Conservation (phyloP, 2,797 vertebrate genomes). For the Vipera latastei region DNA sequence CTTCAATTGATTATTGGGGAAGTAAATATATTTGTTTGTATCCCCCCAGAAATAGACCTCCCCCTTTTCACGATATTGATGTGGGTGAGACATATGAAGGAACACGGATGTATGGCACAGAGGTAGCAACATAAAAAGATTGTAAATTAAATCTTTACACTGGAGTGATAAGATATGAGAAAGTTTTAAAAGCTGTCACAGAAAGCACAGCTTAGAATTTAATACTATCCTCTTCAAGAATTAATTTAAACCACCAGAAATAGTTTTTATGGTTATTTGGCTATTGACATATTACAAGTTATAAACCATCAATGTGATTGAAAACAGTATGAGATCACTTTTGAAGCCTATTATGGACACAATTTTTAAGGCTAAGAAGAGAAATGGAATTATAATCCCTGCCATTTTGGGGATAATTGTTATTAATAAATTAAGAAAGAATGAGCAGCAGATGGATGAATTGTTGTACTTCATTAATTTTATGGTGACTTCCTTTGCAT, state of each 20-base stretch:
- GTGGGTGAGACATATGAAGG: constrained; percentile 1
- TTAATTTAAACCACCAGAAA: constrained; percentile 70
- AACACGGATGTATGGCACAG: not conserved
- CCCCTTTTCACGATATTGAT: not conserved
- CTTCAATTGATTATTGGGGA: constrained; percentile 25
- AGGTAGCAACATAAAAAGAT: not conserved
- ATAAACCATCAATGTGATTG: constrained; percentile 70
- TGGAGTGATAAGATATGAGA: constrained; percentile 29
- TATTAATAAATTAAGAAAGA: constrained; percentile 77
- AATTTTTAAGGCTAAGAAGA: constrained; percentile 71
- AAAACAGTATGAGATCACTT: constrained; percentile 64
- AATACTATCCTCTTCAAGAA: constrained; percentile 49
- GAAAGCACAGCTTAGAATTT: constrained; percentile 26
- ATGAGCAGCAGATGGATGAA: constrained; percentile 67
- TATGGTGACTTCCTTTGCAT: constrained; percentile 67
- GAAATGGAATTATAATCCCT: constrained; percentile 70
- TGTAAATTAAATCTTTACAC: constrained; percentile 1
- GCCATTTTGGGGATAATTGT: constrained; percentile 71
- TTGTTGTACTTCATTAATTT: constrained; percentile 75
- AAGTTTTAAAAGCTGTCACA: constrained; percentile 37
- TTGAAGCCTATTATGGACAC: constrained; percentile 58
- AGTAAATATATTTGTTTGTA: constrained; percentile 32
- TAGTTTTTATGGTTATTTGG: constrained; percentile 73
- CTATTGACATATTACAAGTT: constrained; percentile 65
- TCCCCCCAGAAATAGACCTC: not conserved